Evolutionary conservation across 2,888 invertebrate species (phyloP).

Genomic region (Polyploca ridens): DNA sequence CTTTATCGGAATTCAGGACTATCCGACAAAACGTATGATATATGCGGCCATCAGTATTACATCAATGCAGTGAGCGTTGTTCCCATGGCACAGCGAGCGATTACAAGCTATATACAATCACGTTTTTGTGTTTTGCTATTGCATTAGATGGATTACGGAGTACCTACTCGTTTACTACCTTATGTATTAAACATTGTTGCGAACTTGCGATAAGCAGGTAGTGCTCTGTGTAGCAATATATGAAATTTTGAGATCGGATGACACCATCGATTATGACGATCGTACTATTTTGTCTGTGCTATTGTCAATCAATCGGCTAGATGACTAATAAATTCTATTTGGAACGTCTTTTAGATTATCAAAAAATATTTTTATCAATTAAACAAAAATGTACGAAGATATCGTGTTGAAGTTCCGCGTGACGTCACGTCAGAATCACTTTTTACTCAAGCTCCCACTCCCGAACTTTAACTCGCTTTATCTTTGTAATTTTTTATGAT

Average conservation of each 20-base stretch:
- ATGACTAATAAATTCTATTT: too few species aligned
- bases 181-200: conserved; percentile 8
- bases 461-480: too few species aligned
- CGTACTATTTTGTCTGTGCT: background rate
- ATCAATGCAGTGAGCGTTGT: conserved; percentile 53
- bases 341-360: too few species aligned
- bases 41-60: conserved; percentile 45
- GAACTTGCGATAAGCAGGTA: conserved; percentile 3
- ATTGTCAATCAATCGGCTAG: too few species aligned
- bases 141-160: conserved; percentile 32
- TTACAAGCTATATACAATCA: conserved; percentile 38
- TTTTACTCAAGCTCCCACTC: too few species aligned
- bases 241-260: background rate
- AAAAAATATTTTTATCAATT: too few species aligned
- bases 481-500: too few species aligned
- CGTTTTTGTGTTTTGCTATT: conserved; percentile 42
- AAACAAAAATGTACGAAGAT: too few species aligned
- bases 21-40: conserved; percentile 10
- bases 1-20: background rate
- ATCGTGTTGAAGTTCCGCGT: too few species aligned
- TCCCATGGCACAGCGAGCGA: conserved; percentile 40
- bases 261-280: background rate
- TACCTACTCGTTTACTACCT: conserved; percentile 6
- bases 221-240: background rate
- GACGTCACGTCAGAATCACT: too few species aligned